Evolutionary conservation across 2,888 invertebrate species (phyloP).

Genomic region (Sarcophaga carnaria): DNA sequence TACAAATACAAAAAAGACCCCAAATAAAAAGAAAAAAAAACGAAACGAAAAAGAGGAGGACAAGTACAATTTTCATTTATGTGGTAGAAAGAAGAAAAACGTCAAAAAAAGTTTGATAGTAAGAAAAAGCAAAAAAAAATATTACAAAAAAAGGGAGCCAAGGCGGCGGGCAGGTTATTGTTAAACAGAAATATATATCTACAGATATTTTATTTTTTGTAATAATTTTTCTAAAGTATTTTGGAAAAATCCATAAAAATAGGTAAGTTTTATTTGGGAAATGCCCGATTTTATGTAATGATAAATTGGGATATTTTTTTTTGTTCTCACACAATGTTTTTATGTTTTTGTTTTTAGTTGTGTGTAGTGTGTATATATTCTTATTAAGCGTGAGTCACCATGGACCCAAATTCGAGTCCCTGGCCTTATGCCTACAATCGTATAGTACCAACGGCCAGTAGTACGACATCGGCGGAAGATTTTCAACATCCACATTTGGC

Average conservation of each 20-base stretch:
- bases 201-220: conserved; percentile 44
- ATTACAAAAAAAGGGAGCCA: conserved; percentile 53
- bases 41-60: conserved; percentile 60
- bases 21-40: conserved; percentile 55
- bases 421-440: conserved; percentile 94
- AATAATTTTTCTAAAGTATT: conserved; percentile 18
- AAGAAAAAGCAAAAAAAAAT: conserved; percentile 46
- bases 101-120: conserved; percentile 64
- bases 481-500: conserved; percentile 88
- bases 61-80: conserved; percentile 66
- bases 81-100: conserved; percentile 61
- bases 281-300: conserved; percentile 63
- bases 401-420: conserved; percentile 94
- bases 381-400: conserved; percentile 77
- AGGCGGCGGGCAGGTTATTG: conserved; percentile 66
- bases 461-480: conserved; percentile 85
- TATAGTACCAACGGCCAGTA: conserved; percentile 86
- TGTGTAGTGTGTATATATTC: conserved; percentile 51
- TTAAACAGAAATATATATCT: conserved; percentile 39
- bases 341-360: conserved; percentile 61
- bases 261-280: conserved; percentile 27
- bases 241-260: conserved; percentile 35
- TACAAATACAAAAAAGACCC: conserved; percentile 49
- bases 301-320: conserved; percentile 39
- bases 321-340: conserved; percentile 44